These are phyloP conservation scores for Cyanoramphus novaezelandiae DNA, from an alignment of 2,113 vertebrate species.

Conservation along the genomic window DNA sequence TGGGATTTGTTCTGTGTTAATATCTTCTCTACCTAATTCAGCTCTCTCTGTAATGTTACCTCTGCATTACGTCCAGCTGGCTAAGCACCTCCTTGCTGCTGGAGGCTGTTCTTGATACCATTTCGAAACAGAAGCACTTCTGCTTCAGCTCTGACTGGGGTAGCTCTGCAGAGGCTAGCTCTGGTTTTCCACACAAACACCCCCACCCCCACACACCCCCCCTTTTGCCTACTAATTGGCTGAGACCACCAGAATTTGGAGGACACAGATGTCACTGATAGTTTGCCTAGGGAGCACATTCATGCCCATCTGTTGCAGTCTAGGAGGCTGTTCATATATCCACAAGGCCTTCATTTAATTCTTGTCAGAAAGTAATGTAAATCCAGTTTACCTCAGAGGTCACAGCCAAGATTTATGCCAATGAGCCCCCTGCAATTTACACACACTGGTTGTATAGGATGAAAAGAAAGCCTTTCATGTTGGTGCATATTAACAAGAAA, in stretches of 20 bases:
- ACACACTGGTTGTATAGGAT: conserved; percentile 83
- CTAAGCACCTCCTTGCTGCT: conserved; percentile 53
- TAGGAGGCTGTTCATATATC: conserved; percentile 82
- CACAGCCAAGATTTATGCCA: conserved; percentile 84
- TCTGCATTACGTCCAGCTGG: background rate
- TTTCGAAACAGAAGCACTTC: conserved; percentile 79
- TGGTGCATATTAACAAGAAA: conserved; percentile 84
- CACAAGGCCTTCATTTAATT: conserved; percentile 89
- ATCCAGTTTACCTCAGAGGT: conserved; percentile 88
- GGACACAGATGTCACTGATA: conserved; percentile 88
- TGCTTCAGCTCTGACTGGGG: conserved; percentile 57
- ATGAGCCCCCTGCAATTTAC: conserved; percentile 84
- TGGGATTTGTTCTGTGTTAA: conserved; percentile 1
- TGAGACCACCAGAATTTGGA: conserved; percentile 87
- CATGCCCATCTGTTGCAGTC: conserved; percentile 89
- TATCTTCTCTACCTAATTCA: conserved; percentile 3
- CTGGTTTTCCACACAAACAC: background rate
- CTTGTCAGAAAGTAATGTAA: conserved; percentile 90
- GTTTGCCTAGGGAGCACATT: conserved; percentile 86
- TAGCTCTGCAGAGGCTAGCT: conserved; percentile 41
- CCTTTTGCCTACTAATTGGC: conserved; percentile 81
- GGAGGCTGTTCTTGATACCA: conserved; percentile 70
- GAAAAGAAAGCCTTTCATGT: conserved; percentile 85
- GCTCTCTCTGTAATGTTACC: background rate
- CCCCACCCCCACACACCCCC: background rate